Base-by-base conservation (phyloP, 1,140 invertebrate species). In the Andrena cerasifolii region DNA sequence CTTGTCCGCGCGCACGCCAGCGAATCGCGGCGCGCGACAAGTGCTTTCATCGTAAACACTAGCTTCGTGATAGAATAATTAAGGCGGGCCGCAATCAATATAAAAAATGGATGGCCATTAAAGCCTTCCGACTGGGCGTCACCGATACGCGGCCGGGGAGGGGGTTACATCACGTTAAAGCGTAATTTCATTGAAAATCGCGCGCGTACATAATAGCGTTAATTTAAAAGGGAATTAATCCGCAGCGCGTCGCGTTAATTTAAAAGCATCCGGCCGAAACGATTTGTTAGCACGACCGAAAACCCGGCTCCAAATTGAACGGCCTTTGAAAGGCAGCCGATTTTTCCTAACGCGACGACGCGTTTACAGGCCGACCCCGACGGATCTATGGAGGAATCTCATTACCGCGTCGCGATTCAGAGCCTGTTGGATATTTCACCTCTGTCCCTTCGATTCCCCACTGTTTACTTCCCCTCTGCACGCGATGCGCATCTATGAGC, bases 201-300 rank as follows among this genome's bases (percentile, higher is more conserved):
- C 62, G 71, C 73, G 71, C 67, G 79, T 78, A 80, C 78, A 79
- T 87, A 87, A 88, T 87, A 80, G 76, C 77, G 82, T 82, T 82
- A 80, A 86, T 87, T 88, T 84, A 81, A 86, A 82, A 76, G 81
- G 77, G 75, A 83, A 87, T 84, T 86, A 87, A 87, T 86, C 83
- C 82, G 82, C 45, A 43, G 76, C 63, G 65, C 77, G 85, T 79
- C 66, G 49, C 84, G 85, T 84, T 87, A 84, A 87, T 87, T 87
- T 86, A 85, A 87, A 85, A 82, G 80, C 83, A 76, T 82, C 78
- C 85, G 76, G 56, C 73, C 61, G 82, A 73, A 85, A 85, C 83
- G 84, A 83, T 78, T 80, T 79, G 83, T 78, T 80, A 79, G 68
- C 74, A 66, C 77, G 67, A 66, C 56, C 4, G 10, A 67, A 79